Conservation (phyloP, 2,797 vertebrate species). For the Coranthus polyacanthus region DNA sequence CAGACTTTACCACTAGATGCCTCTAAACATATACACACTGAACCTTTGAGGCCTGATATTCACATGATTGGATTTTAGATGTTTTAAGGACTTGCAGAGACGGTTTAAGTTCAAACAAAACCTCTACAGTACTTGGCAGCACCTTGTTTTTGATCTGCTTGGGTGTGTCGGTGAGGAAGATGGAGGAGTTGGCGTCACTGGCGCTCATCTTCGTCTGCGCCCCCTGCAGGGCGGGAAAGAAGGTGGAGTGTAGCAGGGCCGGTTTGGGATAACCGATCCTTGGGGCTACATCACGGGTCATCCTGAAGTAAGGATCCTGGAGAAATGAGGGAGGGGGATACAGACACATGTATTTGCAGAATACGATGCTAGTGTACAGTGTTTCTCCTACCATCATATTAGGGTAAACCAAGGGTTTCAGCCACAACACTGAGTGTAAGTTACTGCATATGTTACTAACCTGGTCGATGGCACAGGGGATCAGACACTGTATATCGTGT, state of each 20-base stretch:
- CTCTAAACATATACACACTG: too few species aligned
- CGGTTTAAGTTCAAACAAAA: too few species aligned
- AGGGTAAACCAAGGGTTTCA: too few species aligned
- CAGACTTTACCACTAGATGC: too few species aligned
- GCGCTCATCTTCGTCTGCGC: conserved; percentile 99
- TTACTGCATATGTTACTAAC: too few species aligned
- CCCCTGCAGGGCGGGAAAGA: conserved; percentile 97
- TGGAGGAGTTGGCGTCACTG: conserved; percentile 95
- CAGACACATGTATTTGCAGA: not conserved
- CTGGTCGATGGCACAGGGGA: conserved; percentile 98
- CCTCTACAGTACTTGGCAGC: too few species aligned
- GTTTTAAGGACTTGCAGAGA: too few species aligned
- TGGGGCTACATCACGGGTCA: conserved; percentile 97
- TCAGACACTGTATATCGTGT: conserved; percentile 94
- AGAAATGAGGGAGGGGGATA: not conserved
- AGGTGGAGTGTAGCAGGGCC: conserved; percentile 94
- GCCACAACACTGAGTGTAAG: too few species aligned
- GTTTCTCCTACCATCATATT: too few species aligned
- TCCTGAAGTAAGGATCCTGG: conserved; percentile 98
- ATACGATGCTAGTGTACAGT: not conserved
- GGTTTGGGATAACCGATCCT: conserved; percentile 94
- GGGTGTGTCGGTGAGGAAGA: conserved; percentile 96
- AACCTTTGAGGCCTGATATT: too few species aligned
- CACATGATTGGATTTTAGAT: too few species aligned
- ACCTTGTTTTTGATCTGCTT: conserved; percentile 99